Evolutionary conservation across 2,797 vertebrate species (phyloP), one percentile per base, ranked within the genome.

Genomic region (Megaceryle alcyon): DNA sequence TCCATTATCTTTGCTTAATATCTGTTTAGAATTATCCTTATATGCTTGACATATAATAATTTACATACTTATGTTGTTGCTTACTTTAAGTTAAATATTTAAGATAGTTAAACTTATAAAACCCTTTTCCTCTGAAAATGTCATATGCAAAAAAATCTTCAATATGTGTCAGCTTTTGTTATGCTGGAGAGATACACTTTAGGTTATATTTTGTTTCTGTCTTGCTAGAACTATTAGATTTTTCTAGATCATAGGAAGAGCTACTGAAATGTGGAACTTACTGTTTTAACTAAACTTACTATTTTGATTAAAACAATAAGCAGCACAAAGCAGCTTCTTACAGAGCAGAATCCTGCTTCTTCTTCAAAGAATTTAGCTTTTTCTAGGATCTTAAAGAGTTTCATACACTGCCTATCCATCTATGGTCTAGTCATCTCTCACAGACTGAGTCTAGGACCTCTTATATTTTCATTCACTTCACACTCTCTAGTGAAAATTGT

Each of bases 81-180:
- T 79, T 69, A 75, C 7, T 83, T 60, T 84, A 94, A 78, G 44
- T 91, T 69, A 89, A 89, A 81, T 94, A 83, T 83, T 94, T 89
- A 87, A 66, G 70, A 66, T 4, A 81, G 56, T 48, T 84, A 82
- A 70, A 61, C 80, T 64, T 69, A 51, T 5, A 84, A 92, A 88
- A 73, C 37, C 31, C 7, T 51, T 83, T 84, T 84, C n/a, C 56
- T 83, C 53, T 53, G 37, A 73, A 83, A 86, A 69, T 18, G 19
- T 23, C 53, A 54, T 6, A 41, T 41, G 28, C n/a, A 54, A 77
- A 76, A 92, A 76, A 92, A 49, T 2, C 26, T 61, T 81, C 43
- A 53, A 37, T 26, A 44, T 0, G 0, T 2, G 12, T 26, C 18
- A 70, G 17, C 49, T 53, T 60, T 69, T 64, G 8, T 77, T 72